Conservation (phyloP, 2,113 vertebrate genomes). For the Smithornis capensis region DNA sequence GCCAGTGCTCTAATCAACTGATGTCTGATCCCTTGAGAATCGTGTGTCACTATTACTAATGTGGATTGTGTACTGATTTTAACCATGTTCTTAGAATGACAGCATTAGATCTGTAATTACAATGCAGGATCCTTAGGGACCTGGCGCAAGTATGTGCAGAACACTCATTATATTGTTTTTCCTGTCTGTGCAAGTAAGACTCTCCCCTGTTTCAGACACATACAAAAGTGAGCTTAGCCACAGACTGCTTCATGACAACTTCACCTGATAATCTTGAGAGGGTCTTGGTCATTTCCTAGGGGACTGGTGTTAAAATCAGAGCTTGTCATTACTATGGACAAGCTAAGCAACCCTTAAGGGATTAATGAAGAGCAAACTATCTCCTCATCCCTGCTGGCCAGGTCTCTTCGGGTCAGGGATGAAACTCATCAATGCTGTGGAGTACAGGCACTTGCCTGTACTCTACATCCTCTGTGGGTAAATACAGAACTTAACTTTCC, state of each 20-base stretch:
- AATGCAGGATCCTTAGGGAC: not conserved
- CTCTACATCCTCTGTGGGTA: not conserved
- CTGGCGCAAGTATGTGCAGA: not conserved
- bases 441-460: not conserved
- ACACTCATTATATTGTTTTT: not conserved
- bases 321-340: not conserved
- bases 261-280: not conserved
- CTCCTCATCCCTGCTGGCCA: not conserved
- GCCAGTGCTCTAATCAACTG: not conserved
- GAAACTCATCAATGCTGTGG: not conserved
- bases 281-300: not conserved
- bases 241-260: not conserved
- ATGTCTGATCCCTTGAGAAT: not conserved
- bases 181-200: not conserved
- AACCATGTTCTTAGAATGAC: not conserved
- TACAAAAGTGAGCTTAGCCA: not conserved
- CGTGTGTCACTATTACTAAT: not conserved
- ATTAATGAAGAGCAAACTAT: not conserved
- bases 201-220: not conserved
- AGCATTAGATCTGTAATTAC: not conserved
- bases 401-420: not conserved
- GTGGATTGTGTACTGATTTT: not conserved
- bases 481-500: slow-evolving; percentile 12
- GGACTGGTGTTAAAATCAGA: not conserved
- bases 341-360: not conserved